These are phyloP conservation scores for Andrena cerasifolii DNA, from an alignment of 1,140 invertebrate genomes.

Conservation along the genomic window DNA sequence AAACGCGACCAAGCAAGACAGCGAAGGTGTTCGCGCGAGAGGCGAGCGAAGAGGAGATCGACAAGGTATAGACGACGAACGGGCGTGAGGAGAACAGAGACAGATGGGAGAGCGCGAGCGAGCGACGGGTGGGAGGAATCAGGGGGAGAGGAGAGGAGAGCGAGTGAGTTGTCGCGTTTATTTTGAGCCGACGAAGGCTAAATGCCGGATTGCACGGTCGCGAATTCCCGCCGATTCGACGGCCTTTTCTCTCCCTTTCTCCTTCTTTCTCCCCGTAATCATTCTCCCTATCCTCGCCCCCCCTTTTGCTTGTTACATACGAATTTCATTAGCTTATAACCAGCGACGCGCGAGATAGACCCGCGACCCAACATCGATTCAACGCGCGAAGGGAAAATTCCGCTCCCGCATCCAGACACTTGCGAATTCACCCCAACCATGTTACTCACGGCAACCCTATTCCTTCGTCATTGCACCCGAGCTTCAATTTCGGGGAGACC, in stretches of 20 bases:
- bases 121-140: too few species aligned
- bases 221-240: slow-evolving; percentile 69
- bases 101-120: slow-evolving; percentile 5
- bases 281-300: background rate
- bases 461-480: too few species aligned
- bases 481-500: too few species aligned
- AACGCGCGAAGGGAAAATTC: background rate
- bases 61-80: slow-evolving; percentile 15
- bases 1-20: slow-evolving; percentile 29
- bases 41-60: background rate
- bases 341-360: background rate
- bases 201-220: slow-evolving; percentile 63
- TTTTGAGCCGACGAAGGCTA: slow-evolving; percentile 76
- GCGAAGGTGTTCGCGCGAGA: slow-evolving; percentile 22
- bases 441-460: too few species aligned
- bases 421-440: too few species aligned
- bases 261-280: slow-evolving; percentile 3
- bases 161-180: slow-evolving; percentile 74
- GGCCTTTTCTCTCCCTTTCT: slow-evolving; percentile 36
- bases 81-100: background rate
- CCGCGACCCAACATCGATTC: slow-evolving; percentile 5
- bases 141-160: slow-evolving; percentile 10
- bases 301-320: slow-evolving; percentile 10
- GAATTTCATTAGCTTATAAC: background rate
- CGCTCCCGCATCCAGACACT: background rate